Base-by-base conservation (phyloP, 2,888 invertebrate genomes). In the Dryobotodes eremita region DNA sequence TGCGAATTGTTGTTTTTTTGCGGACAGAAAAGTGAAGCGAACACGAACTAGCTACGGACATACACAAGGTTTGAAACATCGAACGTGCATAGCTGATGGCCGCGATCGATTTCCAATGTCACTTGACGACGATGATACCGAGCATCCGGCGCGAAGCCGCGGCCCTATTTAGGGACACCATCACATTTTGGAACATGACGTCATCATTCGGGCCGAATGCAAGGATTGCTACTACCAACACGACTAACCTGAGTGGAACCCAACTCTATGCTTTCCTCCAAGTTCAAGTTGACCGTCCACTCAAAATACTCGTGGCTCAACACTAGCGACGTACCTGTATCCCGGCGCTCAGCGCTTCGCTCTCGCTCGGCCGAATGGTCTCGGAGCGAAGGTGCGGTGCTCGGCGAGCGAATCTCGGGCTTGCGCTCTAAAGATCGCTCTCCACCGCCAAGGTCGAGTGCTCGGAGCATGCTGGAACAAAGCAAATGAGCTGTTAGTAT, bases 401-500 rank as follows among this genome's bases (percentile, higher is more conserved):
- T 91, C 57, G 96, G 97, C 31, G 97, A 96, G 86, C 97, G 97
- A 66, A 97, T 94, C 66, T 97, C 97, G 36, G 95, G 93, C 86
- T 97, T 97, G 74, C 95, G 97, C 92, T 94, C 93, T 75, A 91
- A 86, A 57, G 91, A 89, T 48, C 92, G 87, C 76, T 94, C 94
- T 90, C 96, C 95, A 77, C 93, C 94, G 78, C 94, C 94, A 68
- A 95, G 97, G 94, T 99, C 99, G 90, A 98, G 97, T 72, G 98
- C 98, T 93, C 98, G 98, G 91, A 98, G 97, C 93, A 98, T 98
- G 95, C 98, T 98, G 97, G 4, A 97, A 94, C 94, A 94, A 94
- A 71, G 17, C 80, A 74, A 83, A 80, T 23, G 10, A 69, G 17
- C n/a, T 31, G 15, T 77, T 65, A 79, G 8, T 20, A 55, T 1